These are phyloP conservation scores for Crocuta crocuta DNA, from an alignment of 2,113 vertebrate species.

Conservation along the genomic window DNA sequence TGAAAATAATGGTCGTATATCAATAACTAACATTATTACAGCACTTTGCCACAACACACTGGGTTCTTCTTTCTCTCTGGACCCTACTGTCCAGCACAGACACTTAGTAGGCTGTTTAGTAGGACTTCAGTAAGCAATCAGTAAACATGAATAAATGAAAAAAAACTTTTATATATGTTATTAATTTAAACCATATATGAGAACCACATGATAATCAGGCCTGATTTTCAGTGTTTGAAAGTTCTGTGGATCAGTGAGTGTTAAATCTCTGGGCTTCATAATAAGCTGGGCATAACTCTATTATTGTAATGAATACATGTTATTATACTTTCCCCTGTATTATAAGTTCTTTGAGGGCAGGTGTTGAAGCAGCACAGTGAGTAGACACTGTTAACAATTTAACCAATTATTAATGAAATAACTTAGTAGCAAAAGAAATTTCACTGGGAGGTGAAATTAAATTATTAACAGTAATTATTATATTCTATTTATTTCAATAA, in stretches of 20 bases:
- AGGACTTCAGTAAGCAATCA: background rate
- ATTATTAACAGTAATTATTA: background rate
- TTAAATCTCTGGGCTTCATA: background rate
- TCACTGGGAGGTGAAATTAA: background rate
- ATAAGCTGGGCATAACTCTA: background rate
- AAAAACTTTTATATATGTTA: background rate
- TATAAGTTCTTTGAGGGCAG: background rate
- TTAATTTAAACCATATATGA: background rate
- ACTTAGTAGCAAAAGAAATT: conserved; percentile 8
- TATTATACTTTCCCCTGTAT: background rate
- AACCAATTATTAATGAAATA: background rate
- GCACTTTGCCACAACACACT: background rate
- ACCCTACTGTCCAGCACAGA: background rate
- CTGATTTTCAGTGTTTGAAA: background rate
- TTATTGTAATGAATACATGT: background rate
- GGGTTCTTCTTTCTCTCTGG: background rate
- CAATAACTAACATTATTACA: background rate
- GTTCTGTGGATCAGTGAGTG: background rate
- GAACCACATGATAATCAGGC: background rate
- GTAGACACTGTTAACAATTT: background rate
- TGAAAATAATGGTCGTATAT: background rate
- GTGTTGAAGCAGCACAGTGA: background rate
- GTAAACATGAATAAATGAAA: background rate
- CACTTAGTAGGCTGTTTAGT: background rate
- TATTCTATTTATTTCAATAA: background rate